Conservation (phyloP, 2,113 vertebrate species). For the Sturnus vulgaris region DNA sequence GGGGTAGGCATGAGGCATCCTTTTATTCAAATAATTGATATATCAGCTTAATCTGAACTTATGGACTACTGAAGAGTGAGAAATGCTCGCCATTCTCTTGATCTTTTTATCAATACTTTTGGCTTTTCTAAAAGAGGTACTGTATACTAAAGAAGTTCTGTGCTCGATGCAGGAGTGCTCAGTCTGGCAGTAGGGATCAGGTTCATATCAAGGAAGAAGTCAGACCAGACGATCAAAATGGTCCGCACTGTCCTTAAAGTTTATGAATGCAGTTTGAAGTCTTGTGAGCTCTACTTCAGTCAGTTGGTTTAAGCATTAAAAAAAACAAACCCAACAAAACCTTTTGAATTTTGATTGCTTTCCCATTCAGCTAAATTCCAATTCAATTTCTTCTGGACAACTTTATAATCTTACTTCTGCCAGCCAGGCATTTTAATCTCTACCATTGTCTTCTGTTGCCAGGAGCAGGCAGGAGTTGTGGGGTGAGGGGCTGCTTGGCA, state of each 20-base stretch:
- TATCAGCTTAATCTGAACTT: not conserved
- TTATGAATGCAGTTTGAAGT: not conserved
- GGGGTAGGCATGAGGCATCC: not conserved
- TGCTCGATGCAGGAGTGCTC: not conserved
- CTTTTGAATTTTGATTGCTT: slow-evolving; percentile 27
- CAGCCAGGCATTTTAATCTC: not conserved
- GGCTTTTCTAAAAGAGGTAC: not conserved
- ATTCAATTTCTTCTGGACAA: slow-evolving; percentile 39
- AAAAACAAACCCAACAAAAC: not conserved
- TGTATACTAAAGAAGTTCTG: not conserved
- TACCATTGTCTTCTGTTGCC: not conserved
- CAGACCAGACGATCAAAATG: not conserved
- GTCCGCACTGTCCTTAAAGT: not conserved
- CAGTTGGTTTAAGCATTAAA: not conserved
- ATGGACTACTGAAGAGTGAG: rapidly evolving
- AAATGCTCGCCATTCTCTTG: rapidly evolving
- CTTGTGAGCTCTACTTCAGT: not conserved
- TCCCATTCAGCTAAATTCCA: slow-evolving; percentile 24
- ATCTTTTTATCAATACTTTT: not conserved
- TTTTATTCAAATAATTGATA: not conserved
- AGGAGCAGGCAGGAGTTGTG: not conserved
- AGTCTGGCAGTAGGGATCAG: not conserved
- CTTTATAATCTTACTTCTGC: slow-evolving; percentile 17
- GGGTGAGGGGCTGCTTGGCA: not conserved
- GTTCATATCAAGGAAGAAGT: not conserved